phyloP scores from a whole-genome alignment of 2,113 vertebrate species.

The Paraplagusia blochii region DNA sequence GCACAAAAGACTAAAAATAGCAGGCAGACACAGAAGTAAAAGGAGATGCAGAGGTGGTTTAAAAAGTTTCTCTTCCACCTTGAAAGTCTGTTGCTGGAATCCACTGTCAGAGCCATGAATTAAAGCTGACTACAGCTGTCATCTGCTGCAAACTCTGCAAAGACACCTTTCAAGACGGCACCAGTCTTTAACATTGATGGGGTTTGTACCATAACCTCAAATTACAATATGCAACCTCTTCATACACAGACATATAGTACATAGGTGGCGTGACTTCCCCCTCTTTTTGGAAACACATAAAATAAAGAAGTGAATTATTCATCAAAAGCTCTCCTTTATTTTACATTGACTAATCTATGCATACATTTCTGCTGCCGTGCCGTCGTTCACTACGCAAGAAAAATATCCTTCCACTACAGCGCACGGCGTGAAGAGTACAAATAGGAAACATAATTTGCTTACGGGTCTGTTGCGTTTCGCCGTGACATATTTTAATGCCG shows the following conservation, averaged over 20 bases:
- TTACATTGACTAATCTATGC: conserved; percentile 7
- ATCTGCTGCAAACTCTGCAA: conserved; percentile 24
- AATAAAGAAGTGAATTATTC: conserved; percentile 8
- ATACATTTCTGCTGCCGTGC: conserved; percentile 10
- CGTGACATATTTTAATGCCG: conserved; percentile 5
- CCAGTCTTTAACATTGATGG: conserved; percentile 16
- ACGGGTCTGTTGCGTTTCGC: conserved; percentile 11
- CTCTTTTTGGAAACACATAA: too few species aligned
- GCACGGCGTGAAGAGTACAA: conserved; percentile 12
- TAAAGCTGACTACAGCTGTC: conserved; percentile 21
- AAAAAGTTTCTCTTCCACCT: background rate
- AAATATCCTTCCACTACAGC: conserved; percentile 13
- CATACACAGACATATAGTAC: background rate
- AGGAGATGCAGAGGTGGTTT: too few species aligned
- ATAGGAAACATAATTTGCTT: conserved; percentile 10
- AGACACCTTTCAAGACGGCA: conserved; percentile 19
- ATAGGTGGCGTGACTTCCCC: too few species aligned
- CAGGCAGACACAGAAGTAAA: too few species aligned
- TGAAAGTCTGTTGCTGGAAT: conserved; percentile 22
- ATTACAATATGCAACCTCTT: background rate
- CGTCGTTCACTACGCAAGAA: conserved; percentile 17
- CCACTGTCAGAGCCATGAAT: conserved; percentile 19
- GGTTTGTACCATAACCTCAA: conserved; percentile 3
- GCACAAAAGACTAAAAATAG: too few species aligned
- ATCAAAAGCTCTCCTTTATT: background rate